These are phyloP conservation scores for Sinelater perroti DNA, from an alignment of 2,888 invertebrate genomes.

Conservation along the genomic window DNA sequence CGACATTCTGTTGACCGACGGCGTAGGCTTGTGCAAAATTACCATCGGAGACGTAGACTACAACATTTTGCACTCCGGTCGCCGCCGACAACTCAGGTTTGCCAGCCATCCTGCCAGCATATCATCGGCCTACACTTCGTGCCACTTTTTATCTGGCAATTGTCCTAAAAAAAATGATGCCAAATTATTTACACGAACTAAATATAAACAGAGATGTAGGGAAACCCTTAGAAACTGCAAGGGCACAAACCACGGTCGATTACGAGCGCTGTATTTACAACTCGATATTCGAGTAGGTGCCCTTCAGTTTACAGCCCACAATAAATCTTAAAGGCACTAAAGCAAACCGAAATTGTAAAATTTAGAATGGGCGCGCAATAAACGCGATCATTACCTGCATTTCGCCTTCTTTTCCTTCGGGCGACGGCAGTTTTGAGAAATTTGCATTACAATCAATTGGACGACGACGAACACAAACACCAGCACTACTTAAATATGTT, in stretches of 20 bases:
- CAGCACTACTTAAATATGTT: slow-evolving; percentile 37
- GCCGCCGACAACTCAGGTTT: slow-evolving; percentile 76
- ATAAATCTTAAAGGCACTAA: slow-evolving; percentile 48
- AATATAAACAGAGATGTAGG: background rate
- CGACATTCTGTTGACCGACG: slow-evolving; percentile 62
- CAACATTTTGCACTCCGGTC: slow-evolving; percentile 65
- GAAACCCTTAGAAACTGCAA: too few relatives aligned
- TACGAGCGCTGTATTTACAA: slow-evolving; percentile 18
- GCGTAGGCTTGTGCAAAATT: slow-evolving; percentile 65
- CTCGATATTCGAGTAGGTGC: slow-evolving; percentile 13
- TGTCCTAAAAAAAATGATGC: slow-evolving; percentile 55
- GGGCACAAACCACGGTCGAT: too few relatives aligned
- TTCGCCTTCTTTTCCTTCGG: slow-evolving; percentile 57
- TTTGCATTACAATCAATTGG: slow-evolving; percentile 59
- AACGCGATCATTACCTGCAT: slow-evolving; percentile 59
- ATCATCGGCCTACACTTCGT: slow-evolving; percentile 71
- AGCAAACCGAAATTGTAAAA: slow-evolving; percentile 39
- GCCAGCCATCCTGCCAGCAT: slow-evolving; percentile 79
- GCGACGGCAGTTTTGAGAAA: slow-evolving; percentile 52
- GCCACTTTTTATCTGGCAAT: slow-evolving; percentile 58
- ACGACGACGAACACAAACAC: slow-evolving; percentile 33
- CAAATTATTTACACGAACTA: background rate
- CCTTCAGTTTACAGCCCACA: slow-evolving; percentile 47
- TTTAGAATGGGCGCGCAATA: slow-evolving; percentile 27
- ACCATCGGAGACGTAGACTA: slow-evolving; percentile 68